Conservation (phyloP, 1,140 invertebrate species). For the Polyergus mexicanus region DNA sequence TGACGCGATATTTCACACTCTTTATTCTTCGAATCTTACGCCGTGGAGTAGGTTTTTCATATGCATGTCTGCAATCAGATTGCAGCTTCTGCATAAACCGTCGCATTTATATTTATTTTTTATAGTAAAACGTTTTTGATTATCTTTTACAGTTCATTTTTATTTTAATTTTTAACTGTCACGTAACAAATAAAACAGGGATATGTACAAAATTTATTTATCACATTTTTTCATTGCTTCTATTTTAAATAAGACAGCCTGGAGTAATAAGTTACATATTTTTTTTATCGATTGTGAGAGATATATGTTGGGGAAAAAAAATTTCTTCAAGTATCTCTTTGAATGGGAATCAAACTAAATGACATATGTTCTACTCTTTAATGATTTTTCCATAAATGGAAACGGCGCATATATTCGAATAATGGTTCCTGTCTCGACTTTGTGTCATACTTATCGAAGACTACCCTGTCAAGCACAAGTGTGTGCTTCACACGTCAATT, state of each 20-base stretch:
- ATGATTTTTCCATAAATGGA: constrained; percentile 40
- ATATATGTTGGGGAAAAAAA: no score
- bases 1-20: not conserved
- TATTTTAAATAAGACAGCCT: not conserved
- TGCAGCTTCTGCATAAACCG: not conserved
- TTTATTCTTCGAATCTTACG: not conserved
- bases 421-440: constrained; percentile 44
- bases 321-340: not conserved
- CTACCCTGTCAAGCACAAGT: constrained; percentile 77
- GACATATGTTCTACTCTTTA: not conserved
- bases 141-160: constrained; percentile 12
- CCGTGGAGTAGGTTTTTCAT: not conserved
- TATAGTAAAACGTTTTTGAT: not conserved
- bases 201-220: not conserved
- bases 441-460: constrained; percentile 42
- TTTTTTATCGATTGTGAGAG: not conserved
- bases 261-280: not conserved
- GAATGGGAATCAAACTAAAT: constrained; percentile 14
- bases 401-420: constrained; percentile 40
- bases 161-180: not conserved
- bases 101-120: not conserved
- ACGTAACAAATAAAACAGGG: not conserved
- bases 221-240: not conserved
- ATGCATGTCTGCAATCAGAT: not conserved
- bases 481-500: constrained; percentile 85